Base-by-base conservation (phyloP, 1,140 invertebrate species). In the Colletes gigas region DNA sequence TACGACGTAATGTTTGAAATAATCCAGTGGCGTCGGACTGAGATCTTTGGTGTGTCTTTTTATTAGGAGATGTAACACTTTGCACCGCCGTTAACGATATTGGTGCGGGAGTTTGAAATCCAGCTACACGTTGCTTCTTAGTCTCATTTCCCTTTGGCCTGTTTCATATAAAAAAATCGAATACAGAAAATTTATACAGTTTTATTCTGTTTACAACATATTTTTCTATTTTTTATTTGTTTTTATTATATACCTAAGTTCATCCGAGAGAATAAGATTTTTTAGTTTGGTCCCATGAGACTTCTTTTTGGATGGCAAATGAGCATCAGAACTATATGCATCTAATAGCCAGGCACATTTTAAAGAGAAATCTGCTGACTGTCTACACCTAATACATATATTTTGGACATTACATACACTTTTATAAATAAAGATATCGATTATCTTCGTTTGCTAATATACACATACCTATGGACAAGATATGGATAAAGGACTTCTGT, bases 261-360 rank as follows among this genome's bases (percentile, higher is more conserved):
- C 97, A 91, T 98, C 97, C 41, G 96, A 97, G 4, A 98, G 93
- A 89, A 99, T 98, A 78, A 97, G 95, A 92, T 98, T 97, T 90
- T 96, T 96, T 82, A 98, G 93, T 94, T 98, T 98, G 76, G 97
- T 95, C 82, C 97, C 97, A 90, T 97, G 96, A 59, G 97, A 97
- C 92, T 97, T 97, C 93, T 97, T 98, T 92, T 96, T 96, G 72
- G 95, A 95, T 75, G 96, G 95, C 78, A 96, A 93, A 81, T 95
- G 94, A 76, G 95, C 95, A 91, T 98, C 97, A 21, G 96, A 96
- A 86, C 97, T 97, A 90, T 98, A 99, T 7, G 99, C 98, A 83
- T 98, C 97, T 83, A 99, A 94, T 17, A 99, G 94, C 98, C 98
- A 99, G 83, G 98, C 97, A 92, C 98, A 97, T 92, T 98, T 97